A percentile compares a stretch with the other conserved stretches of the same genome.
These are phyloP conservation scores for Drosophila ficusphila DNA, from an alignment of 1,140 invertebrate genomes.

Conservation along the genomic window DNA sequence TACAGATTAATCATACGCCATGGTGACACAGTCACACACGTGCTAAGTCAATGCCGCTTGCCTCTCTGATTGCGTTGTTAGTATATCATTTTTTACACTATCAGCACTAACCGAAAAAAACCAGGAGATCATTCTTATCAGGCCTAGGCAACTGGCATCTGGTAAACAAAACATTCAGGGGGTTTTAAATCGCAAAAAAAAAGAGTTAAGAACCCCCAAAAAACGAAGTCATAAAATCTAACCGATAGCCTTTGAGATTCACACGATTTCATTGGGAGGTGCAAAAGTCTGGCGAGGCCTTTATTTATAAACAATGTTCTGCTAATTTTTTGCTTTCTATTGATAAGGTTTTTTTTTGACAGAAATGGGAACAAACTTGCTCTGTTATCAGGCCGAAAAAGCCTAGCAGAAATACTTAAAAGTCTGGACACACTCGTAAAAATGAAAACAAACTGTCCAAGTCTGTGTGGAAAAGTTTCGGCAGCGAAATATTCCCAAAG, in stretches of 20 bases:
- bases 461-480: conserved; percentile 56
- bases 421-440: conserved; percentile 23
- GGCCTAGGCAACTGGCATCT: conserved; percentile 31
- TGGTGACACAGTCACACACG: conserved; percentile 40
- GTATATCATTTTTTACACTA: conserved; percentile 23
- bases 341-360: conserved; percentile 18
- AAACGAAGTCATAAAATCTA: conserved; percentile 7
- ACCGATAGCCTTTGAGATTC: conserved; percentile 17
- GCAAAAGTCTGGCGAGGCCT: conserved; percentile 45
- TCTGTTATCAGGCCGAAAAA: conserved; percentile 27
- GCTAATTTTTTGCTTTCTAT: not conserved
- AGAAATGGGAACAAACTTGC: conserved; percentile 18
- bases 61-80: conserved; percentile 22
- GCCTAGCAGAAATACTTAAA: not conserved
- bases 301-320: not conserved
- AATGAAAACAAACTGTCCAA: conserved; percentile 31
- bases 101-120: conserved; percentile 23
- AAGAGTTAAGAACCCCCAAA: conserved; percentile 9
- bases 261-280: conserved; percentile 31
- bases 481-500: conserved; percentile 29
- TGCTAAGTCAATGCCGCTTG: conserved; percentile 15
- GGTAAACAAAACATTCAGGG: not conserved
- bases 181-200: not conserved
- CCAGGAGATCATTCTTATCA: conserved; percentile 19
- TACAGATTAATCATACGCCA: conserved; percentile 28